Evolutionary conservation across 2,113 vertebrate species (phyloP).

Genomic region (Barnardius zonarius): DNA sequence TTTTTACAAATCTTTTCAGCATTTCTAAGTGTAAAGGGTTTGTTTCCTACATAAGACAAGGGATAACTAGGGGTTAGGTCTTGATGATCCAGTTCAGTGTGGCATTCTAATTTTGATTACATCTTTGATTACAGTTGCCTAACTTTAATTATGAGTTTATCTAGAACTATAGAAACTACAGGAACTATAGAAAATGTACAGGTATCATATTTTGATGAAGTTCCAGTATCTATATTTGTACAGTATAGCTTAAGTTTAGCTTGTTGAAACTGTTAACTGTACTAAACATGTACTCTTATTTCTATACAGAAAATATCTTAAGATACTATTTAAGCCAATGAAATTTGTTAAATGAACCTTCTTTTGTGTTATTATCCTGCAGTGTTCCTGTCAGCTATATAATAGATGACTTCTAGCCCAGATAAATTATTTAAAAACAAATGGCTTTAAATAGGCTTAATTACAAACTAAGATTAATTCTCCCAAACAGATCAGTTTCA

Average conservation of each 20-base stretch:
- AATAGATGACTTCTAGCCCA: background rate
- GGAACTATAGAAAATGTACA: background rate
- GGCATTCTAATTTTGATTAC: background rate
- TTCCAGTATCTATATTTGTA: background rate
- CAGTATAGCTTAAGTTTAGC: background rate
- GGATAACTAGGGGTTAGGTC: background rate
- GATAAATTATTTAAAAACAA: slow-evolving; percentile 1
- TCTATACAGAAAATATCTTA: background rate
- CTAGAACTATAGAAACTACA: background rate
- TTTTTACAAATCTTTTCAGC: background rate
- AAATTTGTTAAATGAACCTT: background rate
- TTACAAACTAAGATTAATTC: background rate
- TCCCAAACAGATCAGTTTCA: background rate
- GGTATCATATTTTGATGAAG: background rate
- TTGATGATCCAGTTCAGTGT: background rate
- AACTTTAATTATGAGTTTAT: background rate
- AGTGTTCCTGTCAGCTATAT: background rate
- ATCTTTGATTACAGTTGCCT: background rate
- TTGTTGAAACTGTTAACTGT: background rate
- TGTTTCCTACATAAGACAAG: background rate
- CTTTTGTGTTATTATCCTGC: background rate
- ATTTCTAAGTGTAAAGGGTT: background rate
- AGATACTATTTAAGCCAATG: background rate
- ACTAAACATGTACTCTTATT: background rate
- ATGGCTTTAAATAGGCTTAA: background rate